These are phyloP conservation scores for Nasonovia ribisnigri DNA, from an alignment of 2,888 invertebrate genomes.

Conservation along the genomic window DNA sequence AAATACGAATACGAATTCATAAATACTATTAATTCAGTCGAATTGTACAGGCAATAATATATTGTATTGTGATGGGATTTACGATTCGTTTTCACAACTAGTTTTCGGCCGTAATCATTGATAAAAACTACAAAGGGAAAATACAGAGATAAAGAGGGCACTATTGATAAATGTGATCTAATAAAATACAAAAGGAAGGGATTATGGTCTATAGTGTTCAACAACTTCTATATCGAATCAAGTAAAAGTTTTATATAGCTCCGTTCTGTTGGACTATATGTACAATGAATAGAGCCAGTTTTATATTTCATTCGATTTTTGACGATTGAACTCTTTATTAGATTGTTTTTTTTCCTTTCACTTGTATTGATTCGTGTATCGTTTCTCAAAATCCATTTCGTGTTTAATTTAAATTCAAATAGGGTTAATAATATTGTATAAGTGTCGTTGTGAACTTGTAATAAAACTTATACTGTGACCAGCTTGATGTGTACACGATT, in stretches of 20 bases:
- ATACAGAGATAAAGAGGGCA: not conserved
- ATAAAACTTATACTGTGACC: not conserved
- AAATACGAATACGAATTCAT: not conserved
- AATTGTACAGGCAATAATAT: not conserved
- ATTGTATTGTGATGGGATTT: not conserved
- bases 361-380: conserved; percentile 39
- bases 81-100: conserved; percentile 3
- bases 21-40: not conserved
- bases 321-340: conserved; percentile 59
- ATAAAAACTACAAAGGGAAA: conserved; percentile 44
- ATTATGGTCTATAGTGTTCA: conserved; percentile 58
- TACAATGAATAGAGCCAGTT: conserved; percentile 48
- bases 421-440: not conserved
- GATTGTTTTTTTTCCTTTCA: conserved; percentile 46
- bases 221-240: conserved; percentile 58
- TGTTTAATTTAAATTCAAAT: conserved; percentile 27
- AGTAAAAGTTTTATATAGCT: conserved; percentile 43
- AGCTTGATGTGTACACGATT: no score
- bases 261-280: conserved; percentile 26
- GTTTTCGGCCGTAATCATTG: conserved; percentile 53
- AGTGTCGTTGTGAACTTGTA: not conserved
- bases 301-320: conserved; percentile 60
- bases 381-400: conserved; percentile 10
- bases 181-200: conserved; percentile 60
- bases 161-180: conserved; percentile 60